Base-by-base conservation (phyloP, 2,797 vertebrate genomes). In the Sparus aurata region DNA sequence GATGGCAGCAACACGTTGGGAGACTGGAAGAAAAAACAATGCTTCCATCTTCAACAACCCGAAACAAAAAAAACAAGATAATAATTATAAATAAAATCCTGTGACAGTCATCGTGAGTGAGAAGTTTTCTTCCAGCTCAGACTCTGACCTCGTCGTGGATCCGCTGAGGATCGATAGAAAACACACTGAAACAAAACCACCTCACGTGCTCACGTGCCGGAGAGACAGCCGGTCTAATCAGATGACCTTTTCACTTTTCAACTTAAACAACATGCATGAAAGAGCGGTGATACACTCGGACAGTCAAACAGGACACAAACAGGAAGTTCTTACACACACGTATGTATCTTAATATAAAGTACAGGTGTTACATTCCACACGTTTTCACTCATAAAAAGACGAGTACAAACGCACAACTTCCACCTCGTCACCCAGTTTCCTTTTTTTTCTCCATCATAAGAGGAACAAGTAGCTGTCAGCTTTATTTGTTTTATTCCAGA, bases 181-280 rank as follows among this genome's bases (percentile, higher is more conserved):
- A 73, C 23, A 45, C 46, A 20, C 15, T 18, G 25, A 49, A 71
- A 74, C 6, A 54, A 47, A 5, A 66, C 30, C 11, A 20, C 22
- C 15, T 63, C n/a, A n/a, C n/a, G n/a, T n/a, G 54, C 18, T 61
- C 78, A 80, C 13, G 12, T 80, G 67, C 41, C 62, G 53, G 12
- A 67, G 12, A 45, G 17, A 22, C 9, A 50, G 30, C 53, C 9
- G 41, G 10, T 7, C 47, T 67, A 53, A 30, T 22, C 54, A 30
- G 22, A 12, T 43, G 53, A 73, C 59, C 47, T 41, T 10, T 2
- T 34, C 50, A 77, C 55, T 59, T 66, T 46, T 67, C n/a, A 23
- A 34, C 45, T 58, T 2, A 22, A 50, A 69, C 54, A 69, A 34
- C 67, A 61, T 13, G 16, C 16, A 50, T 6, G 27, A 13, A 30